phyloP scores from a whole-genome alignment of 64 coral and sea anemone genomes.

The Porites australiensis region DNA sequence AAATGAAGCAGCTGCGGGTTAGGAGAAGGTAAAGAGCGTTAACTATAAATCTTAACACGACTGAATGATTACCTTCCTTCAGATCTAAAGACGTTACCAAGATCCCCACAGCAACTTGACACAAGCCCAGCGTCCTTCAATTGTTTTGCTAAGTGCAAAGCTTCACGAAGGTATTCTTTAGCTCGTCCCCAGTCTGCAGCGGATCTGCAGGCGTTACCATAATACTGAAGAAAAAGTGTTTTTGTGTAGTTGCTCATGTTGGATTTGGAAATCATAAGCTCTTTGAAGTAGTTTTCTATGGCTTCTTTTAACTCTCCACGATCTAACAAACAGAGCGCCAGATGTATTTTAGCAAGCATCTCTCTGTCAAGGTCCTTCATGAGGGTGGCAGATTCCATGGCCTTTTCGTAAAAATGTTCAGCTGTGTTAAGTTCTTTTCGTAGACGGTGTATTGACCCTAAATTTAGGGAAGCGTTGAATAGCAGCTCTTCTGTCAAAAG shows the following conservation, averaged over 20 bases:
- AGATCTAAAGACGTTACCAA: conserved; percentile 79
- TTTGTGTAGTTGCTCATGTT: conserved; percentile 31
- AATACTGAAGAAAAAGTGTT: conserved; percentile 64
- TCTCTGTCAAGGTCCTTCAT: conserved; percentile 45
- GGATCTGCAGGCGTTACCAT: conserved; percentile 73
- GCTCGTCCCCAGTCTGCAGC: conserved; percentile 77
- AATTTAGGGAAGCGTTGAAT: conserved; percentile 40
- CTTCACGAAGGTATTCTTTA: conserved; percentile 62
- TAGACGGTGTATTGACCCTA: conserved; percentile 56
- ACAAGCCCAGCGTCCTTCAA: conserved; percentile 58
- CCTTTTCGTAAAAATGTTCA: conserved; percentile 39
- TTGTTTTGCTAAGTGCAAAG: conserved; percentile 38
- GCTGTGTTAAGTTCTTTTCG: conserved; percentile 52
- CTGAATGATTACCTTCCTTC: conserved; percentile 57
- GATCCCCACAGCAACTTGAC: conserved; percentile 80
- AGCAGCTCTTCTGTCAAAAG: background rate
- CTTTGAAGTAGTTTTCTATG: conserved; percentile 39
- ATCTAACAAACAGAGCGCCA: conserved; percentile 74
- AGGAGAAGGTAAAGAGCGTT: too few species aligned
- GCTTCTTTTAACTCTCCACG: conserved; percentile 69
- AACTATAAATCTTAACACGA: too few species aligned
- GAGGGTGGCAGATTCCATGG: conserved; percentile 22
- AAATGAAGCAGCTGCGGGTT: too few species aligned
- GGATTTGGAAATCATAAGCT: conserved; percentile 38
- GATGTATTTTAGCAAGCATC: conserved; percentile 62